Percentiles rank a stretch among this genome's conserved stretches.
phyloP scores from a whole-genome alignment of 92 coral and sea anemone species.

The Epizoanthus ramosus region DNA sequence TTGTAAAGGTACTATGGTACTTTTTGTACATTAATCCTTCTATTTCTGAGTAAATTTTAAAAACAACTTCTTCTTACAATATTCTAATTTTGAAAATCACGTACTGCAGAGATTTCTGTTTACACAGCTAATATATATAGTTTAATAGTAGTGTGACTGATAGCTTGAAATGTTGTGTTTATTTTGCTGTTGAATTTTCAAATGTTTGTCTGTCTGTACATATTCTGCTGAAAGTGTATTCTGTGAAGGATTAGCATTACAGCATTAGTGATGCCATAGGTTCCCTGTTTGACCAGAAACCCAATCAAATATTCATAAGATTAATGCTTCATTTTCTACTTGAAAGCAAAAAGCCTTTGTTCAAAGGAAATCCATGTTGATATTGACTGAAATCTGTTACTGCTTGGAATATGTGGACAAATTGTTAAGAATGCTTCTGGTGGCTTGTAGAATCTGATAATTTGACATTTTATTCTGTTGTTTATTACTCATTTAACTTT shows the following conservation, averaged over 20 bases:
- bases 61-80: neutral
- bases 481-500: neutral
- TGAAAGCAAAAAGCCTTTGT: slow-evolving; percentile 2
- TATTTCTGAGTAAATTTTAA: neutral
- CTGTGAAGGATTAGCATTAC: neutral
- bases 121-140: neutral
- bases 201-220: neutral
- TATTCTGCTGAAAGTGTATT: neutral
- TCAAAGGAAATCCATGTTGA: neutral
- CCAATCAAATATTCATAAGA: slow-evolving; percentile 34
- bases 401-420: neutral
- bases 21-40: too few species aligned
- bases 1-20: too few species aligned
- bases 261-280: slow-evolving; percentile 7
- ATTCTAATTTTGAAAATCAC: neutral
- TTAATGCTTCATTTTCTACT: slow-evolving; percentile 11
- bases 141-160: neutral
- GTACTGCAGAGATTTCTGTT: neutral
- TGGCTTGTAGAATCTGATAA: neutral
- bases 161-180: slow-evolving; percentile 14
- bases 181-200: neutral
- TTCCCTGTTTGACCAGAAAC: neutral
- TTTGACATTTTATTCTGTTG: slow-evolving; percentile 3
- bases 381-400: neutral
- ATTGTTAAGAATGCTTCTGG: neutral